Conservation (phyloP, 2,888 invertebrate species). For the Timema cristinae region DNA sequence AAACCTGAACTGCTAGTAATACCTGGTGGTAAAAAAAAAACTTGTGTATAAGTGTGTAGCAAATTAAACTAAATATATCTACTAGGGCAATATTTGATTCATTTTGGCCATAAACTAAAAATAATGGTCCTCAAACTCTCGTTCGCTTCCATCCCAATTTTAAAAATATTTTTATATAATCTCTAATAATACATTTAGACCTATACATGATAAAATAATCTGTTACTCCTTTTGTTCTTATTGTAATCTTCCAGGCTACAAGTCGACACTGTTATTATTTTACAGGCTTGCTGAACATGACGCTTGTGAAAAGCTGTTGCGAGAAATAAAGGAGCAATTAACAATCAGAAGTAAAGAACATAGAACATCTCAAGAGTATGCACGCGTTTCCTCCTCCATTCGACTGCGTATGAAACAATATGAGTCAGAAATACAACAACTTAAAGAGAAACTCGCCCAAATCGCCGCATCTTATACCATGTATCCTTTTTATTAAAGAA, state of each 20-base stretch:
- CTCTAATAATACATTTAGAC: neutral
- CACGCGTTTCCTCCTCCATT: slow-evolving; percentile 55
- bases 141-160: no score
- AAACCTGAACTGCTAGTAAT: no score
- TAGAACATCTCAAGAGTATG: slow-evolving; percentile 53
- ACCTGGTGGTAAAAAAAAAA: no score
- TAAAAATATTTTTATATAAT: no score
- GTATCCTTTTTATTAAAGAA: slow-evolving; percentile 43
- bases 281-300: slow-evolving; percentile 61
- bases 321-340: slow-evolving; percentile 60
- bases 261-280: no score
- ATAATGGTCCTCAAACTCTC: no score
- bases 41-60: no score
- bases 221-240: slow-evolving; percentile 27
- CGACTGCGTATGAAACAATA: slow-evolving; percentile 59
- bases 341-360: slow-evolving; percentile 52
- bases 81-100: no score
- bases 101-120: no score
- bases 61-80: no score
- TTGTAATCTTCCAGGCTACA: neutral
- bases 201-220: neutral
- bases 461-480: slow-evolving; percentile 47
- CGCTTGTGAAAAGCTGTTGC: slow-evolving; percentile 59
- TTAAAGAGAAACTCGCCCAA: slow-evolving; percentile 54
- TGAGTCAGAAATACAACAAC: slow-evolving; percentile 54